Conservation (phyloP, 2,797 vertebrate genomes). For the Halcyon badia region DNA sequence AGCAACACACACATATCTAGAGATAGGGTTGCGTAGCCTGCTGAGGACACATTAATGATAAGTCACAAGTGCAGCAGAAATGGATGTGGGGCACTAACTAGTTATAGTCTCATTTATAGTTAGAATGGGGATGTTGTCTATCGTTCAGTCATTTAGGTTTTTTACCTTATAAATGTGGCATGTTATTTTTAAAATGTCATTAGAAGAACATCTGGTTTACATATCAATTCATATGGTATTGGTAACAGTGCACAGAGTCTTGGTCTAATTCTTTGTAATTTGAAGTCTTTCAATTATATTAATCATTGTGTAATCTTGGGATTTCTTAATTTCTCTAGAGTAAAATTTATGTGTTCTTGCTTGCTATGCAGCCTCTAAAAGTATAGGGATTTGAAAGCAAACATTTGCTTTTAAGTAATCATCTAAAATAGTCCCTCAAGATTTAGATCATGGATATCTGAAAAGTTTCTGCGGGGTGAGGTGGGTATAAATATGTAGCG, state of each 20-base stretch:
- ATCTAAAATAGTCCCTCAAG: not conserved
- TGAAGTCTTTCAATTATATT: not conserved
- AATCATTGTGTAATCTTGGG: not conserved
- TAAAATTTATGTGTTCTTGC: not conserved
- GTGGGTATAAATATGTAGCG: not conserved
- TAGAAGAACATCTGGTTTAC: not conserved
- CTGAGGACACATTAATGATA: not conserved
- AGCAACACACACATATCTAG: accelerated
- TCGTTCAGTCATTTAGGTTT: not conserved
- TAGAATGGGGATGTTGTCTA: not conserved
- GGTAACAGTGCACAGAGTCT: not conserved
- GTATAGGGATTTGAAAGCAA: not conserved
- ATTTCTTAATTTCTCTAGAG: not conserved
- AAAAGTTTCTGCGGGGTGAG: not conserved
- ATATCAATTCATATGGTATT: not conserved
- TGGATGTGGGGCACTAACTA: not conserved
- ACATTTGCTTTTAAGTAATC: not conserved
- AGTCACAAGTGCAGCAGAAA: not conserved
- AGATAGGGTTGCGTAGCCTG: accelerated
- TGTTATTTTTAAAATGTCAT: not conserved
- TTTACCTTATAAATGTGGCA: not conserved
- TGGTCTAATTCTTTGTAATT: not conserved
- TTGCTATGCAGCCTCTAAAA: not conserved
- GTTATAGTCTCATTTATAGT: not conserved
- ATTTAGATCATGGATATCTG: not conserved